Evolutionary conservation across 2,888 invertebrate species (phyloP).

Genomic region (Sceliomorpha sp.): DNA sequence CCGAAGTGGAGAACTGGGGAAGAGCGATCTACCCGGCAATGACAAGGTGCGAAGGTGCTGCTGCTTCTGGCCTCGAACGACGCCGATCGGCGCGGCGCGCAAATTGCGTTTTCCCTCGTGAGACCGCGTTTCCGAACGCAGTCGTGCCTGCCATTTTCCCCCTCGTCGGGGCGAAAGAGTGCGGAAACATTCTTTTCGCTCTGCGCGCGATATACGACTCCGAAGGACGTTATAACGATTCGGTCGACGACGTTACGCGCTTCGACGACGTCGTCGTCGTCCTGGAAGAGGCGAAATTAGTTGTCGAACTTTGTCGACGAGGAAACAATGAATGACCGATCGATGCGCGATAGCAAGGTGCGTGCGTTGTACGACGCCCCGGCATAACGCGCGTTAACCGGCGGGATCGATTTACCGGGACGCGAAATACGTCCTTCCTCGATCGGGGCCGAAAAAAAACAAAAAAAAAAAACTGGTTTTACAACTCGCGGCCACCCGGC

Average conservation of each 20-base stretch:
- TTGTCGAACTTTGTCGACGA: no score
- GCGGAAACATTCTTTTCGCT: constrained; percentile 8
- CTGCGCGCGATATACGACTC: constrained; percentile 19
- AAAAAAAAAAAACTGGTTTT: constrained; percentile 57
- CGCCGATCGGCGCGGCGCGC: constrained; percentile 22
- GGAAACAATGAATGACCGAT: no score
- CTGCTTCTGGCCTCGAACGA: constrained; percentile 22
- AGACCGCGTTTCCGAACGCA: constrained; percentile 29
- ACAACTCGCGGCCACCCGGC: constrained; percentile 31
- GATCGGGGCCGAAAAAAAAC: no score
- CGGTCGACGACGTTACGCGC: constrained; percentile 4
- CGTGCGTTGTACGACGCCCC: no score
- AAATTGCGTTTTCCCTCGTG: constrained; percentile 36
- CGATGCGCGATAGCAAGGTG: background rate
- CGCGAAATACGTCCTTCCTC: constrained; percentile 30
- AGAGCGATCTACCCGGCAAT: constrained; percentile 22
- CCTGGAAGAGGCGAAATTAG: no score
- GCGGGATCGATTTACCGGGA: background rate
- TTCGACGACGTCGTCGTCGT: no score
- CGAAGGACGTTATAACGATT: constrained; percentile 21
- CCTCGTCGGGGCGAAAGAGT: no score
- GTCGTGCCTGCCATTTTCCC: constrained; percentile 30
- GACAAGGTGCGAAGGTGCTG: constrained; percentile 33
- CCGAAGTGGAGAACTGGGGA: constrained; percentile 13
- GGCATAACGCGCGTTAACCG: no score